Evolutionary conservation across 2,113 vertebrate genomes (phyloP).

Genomic region (Lagenorhynchus albirostris): DNA sequence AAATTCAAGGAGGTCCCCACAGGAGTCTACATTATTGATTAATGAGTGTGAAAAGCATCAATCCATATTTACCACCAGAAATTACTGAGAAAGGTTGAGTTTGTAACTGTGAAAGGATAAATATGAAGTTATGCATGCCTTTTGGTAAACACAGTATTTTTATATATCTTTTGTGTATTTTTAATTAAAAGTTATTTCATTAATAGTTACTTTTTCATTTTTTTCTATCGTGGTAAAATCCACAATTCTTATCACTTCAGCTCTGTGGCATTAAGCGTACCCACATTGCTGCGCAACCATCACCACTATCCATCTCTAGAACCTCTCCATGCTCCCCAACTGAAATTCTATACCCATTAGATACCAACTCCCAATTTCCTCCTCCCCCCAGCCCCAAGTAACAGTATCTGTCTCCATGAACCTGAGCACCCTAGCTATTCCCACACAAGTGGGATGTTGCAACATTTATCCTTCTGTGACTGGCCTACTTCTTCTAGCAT

Average conservation of each 20-base stretch:
- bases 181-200: neutral
- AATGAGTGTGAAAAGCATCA: too few species aligned
- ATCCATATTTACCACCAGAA: neutral
- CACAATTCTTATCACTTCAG: neutral
- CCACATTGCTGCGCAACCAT: neutral
- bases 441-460: neutral
- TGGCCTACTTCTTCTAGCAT: neutral
- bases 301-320: neutral
- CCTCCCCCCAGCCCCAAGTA: accelerated
- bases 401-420: neutral
- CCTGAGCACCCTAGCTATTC: neutral
- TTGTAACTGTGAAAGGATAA: neutral
- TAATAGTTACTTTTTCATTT: neutral
- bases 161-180: neutral
- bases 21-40: too few species aligned
- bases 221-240: neutral
- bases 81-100: neutral
- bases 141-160: neutral
- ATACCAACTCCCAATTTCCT: neutral
- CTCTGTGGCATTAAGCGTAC: neutral
- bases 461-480: neutral
- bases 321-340: neutral
- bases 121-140: neutral
- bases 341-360: neutral
- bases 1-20: neutral